A percentile compares a stretch with the other conserved stretches of the same genome.
Evolutionary conservation across 2,888 invertebrate genomes (phyloP).

Genomic region (Zeuzera pyrina): DNA sequence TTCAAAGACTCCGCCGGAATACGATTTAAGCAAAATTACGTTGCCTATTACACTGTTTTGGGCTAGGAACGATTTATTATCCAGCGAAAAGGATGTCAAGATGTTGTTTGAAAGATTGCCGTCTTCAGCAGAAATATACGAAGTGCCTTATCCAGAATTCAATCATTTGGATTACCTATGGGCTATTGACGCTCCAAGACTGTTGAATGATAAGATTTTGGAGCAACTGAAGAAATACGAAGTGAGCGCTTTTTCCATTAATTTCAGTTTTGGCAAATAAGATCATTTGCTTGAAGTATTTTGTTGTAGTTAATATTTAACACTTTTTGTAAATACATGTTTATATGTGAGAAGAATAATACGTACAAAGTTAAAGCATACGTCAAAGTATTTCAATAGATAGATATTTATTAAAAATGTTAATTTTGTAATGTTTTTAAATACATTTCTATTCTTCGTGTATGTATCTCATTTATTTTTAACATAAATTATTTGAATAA

Average conservation of each 20-base stretch:
- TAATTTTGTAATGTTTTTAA: no score
- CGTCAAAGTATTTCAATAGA: no score
- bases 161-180: slow-evolving; percentile 83
- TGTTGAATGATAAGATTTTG: slow-evolving; percentile 72
- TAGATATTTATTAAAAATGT: no score
- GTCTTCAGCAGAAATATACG: slow-evolving; percentile 60
- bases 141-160: slow-evolving; percentile 74
- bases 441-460: no score
- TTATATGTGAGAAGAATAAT: no score
- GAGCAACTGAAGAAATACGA: slow-evolving; percentile 19
- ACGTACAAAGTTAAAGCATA: no score
- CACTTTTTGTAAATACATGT: no score
- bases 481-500: no score
- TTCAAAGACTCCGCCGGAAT: slow-evolving; percentile 70
- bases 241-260: neutral
- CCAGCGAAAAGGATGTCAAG: slow-evolving; percentile 75
- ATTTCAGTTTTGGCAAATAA: neutral
- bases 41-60: slow-evolving; percentile 78
- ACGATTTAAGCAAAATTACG: slow-evolving; percentile 72
- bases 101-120: slow-evolving; percentile 57
- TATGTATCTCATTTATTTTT: no score
- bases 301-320: neutral
- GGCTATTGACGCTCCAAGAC: slow-evolving; percentile 72
- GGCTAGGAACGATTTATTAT: slow-evolving; percentile 80
- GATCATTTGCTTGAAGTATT: neutral